phyloP scores from a whole-genome alignment of 2,797 vertebrate species.

The Danionella dracula region DNA sequence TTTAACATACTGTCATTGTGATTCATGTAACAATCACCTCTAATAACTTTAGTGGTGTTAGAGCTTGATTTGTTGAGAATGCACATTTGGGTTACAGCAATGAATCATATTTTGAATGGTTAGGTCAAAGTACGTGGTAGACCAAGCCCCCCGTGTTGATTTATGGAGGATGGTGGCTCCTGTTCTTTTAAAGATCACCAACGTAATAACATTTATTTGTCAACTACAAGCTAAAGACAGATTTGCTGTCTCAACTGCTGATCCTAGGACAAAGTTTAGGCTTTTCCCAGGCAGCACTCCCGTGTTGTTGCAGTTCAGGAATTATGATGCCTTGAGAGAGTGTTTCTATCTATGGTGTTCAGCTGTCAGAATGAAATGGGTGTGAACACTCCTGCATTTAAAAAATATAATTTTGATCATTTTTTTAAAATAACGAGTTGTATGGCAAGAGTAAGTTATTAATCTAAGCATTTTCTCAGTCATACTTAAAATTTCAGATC shows the following conservation, averaged over 20 bases:
- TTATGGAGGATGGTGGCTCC: neutral
- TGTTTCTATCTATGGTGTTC: neutral
- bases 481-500: too few species aligned
- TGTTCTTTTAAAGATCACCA: neutral
- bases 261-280: neutral
- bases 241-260: neutral
- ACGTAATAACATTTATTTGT: neutral
- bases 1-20: constrained; percentile 15
- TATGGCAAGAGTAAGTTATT: too few species aligned
- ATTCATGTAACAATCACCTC: neutral
- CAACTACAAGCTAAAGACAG: neutral
- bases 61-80: neutral
- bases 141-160: neutral
- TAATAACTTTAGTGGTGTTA: neutral
- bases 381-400: too few species aligned
- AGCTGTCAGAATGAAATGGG: neutral
- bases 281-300: neutral
- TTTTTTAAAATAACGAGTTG: too few species aligned
- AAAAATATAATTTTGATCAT: too few species aligned
- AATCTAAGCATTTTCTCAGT: too few species aligned
- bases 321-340: neutral
- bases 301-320: neutral
- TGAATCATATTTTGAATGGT: constrained; percentile 23
- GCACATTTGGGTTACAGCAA: neutral
- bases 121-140: constrained; percentile 22